phyloP scores from a whole-genome alignment of 2,113 vertebrate species.

The Macquaria ambigua region DNA sequence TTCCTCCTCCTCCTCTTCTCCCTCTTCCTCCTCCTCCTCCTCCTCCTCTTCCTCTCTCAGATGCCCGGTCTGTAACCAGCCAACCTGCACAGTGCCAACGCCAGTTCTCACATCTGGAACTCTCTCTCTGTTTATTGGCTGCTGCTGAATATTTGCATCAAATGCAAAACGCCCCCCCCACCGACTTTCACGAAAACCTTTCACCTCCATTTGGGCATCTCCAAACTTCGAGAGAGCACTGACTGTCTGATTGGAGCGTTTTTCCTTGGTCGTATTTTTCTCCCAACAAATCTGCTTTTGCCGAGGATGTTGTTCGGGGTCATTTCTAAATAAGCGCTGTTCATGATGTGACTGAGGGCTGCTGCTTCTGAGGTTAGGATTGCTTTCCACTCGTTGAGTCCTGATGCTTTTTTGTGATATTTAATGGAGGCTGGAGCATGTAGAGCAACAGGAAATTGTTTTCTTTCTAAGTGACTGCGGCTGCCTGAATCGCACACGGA shows the following conservation, averaged over 20 bases:
- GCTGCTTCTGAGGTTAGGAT: conserved; percentile 40
- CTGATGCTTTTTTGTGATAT: conserved; percentile 49
- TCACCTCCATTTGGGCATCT: conserved; percentile 19
- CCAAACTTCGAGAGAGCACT: neutral
- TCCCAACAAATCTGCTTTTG: neutral
- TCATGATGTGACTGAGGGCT: conserved; percentile 46
- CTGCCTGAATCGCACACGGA: conserved; percentile 31
- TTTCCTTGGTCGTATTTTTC: neutral
- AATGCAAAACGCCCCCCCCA: conserved; percentile 1
- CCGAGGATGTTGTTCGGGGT: conserved; percentile 13
- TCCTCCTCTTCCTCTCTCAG: conserved; percentile 32
- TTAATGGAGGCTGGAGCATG: conserved; percentile 46
- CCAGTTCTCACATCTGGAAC: conserved; percentile 36
- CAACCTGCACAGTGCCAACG: conserved; percentile 66
- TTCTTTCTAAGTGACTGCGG: conserved; percentile 40
- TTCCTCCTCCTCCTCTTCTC: conserved; percentile 10
- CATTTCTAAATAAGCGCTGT: conserved; percentile 37
- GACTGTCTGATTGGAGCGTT: neutral
- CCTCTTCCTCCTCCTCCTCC: conserved; percentile 3
- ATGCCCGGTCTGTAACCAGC: conserved; percentile 50
- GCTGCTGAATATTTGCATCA: conserved; percentile 33
- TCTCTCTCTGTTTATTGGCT: conserved; percentile 10
- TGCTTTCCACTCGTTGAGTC: neutral
- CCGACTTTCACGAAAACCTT: conserved; percentile 7
- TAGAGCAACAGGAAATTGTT: conserved; percentile 36